These are phyloP conservation scores for Macrotus californicus DNA, from an alignment of 2,113 vertebrate genomes.

Conservation along the genomic window DNA sequence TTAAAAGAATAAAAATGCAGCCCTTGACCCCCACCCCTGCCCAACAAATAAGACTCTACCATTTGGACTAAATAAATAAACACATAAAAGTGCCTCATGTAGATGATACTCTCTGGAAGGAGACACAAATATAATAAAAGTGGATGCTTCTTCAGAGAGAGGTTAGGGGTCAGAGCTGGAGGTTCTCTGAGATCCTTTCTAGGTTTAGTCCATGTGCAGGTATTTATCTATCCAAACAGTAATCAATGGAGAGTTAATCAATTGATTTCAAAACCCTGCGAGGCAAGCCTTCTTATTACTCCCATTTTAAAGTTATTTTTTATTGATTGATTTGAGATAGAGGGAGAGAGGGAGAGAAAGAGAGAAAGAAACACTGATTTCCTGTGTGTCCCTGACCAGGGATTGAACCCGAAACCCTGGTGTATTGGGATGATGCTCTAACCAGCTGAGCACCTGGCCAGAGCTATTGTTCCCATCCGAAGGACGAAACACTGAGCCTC, in stretches of 20 bases:
- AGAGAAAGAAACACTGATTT: too few species aligned
- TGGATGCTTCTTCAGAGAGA: not conserved
- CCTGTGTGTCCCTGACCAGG: too few species aligned
- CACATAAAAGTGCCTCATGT: not conserved
- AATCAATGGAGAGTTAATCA: not conserved
- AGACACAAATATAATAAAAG: not conserved
- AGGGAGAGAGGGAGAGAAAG: too few species aligned
- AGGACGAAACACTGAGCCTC: not conserved
- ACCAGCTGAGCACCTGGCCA: too few species aligned
- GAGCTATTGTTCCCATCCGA: too few species aligned
- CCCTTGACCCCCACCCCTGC: not conserved
- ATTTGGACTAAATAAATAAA: not conserved
- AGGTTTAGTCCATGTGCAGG: not conserved
- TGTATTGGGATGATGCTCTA: too few species aligned
- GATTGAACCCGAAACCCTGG: too few species aligned
- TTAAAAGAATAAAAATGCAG: not conserved
- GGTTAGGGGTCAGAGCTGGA: not conserved
- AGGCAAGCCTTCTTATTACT: not conserved
- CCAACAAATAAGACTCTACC: not conserved
- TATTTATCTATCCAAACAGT: not conserved
- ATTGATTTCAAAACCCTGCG: not conserved
- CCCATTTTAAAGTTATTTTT: not conserved
- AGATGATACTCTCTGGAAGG: not conserved
- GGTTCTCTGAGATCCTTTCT: not conserved
- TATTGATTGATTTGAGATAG: too few species aligned